Conservation (phyloP, 2,797 vertebrate species). For the Sebastes aleutianus region DNA sequence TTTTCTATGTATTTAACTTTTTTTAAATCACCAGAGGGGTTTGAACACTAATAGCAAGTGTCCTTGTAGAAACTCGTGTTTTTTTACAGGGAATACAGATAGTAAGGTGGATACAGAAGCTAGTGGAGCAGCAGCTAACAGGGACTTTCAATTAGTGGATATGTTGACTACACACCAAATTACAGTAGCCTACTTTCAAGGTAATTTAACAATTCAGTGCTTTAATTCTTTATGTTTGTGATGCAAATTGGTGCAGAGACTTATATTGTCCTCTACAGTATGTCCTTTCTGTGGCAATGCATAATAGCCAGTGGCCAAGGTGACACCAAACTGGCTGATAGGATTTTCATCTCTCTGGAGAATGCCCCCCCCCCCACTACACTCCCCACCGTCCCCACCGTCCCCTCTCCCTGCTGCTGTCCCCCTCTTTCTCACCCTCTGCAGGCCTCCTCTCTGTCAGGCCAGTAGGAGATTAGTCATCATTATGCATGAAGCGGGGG, state of each 20-base stretch:
- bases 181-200: not conserved
- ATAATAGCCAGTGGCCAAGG: not conserved
- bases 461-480: constrained; percentile 54
- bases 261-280: not conserved
- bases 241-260: not conserved
- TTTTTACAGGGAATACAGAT: not conserved
- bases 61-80: not conserved
- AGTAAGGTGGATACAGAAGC: not conserved
- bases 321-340: constrained; percentile 10
- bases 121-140: not conserved
- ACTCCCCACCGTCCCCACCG: not conserved
- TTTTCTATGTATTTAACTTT: not conserved
- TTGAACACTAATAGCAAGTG: not conserved
- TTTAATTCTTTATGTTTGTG: not conserved
- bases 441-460: constrained; percentile 34
- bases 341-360: constrained; percentile 3
- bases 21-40: not conserved
- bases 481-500: constrained; percentile 33
- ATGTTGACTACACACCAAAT: not conserved
- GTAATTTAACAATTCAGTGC: not conserved
- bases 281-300: not conserved
- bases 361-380: not conserved
- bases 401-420: not conserved
- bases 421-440: constrained; percentile 2
- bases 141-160: not conserved